phyloP scores from a whole-genome alignment of 2,797 vertebrate genomes.

The Babyrousa celebensis region DNA sequence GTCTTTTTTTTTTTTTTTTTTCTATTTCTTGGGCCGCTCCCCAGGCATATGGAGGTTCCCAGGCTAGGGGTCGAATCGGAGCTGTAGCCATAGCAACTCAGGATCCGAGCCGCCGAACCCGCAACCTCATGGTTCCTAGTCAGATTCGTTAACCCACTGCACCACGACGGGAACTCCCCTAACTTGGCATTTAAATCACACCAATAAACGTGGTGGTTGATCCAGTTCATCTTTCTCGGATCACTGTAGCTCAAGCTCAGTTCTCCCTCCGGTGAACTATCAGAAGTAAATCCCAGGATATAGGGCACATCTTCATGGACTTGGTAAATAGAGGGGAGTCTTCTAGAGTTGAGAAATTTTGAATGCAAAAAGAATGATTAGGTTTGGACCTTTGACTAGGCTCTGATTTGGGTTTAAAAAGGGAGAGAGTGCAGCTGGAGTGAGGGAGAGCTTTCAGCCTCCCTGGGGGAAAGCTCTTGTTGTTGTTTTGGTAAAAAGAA shows the following conservation, averaged over 20 bases:
- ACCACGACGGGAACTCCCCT: too few species aligned
- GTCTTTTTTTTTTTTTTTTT: too few species aligned
- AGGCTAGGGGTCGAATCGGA: too few species aligned
- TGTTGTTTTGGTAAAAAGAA: neutral
- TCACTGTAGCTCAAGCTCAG: neutral
- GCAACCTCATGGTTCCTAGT: too few species aligned
- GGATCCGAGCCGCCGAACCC: too few species aligned
- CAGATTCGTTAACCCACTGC: too few species aligned
- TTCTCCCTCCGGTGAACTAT: neutral
- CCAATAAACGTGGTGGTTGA: neutral
- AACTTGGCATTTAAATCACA: slow-evolving; percentile 5
- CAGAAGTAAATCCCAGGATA: neutral
- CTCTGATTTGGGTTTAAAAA: slow-evolving; percentile 1
- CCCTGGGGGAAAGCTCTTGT: neutral
- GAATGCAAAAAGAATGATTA: slow-evolving; percentile 2
- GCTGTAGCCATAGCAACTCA: too few species aligned
- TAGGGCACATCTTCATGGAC: neutral
- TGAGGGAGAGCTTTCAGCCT: neutral
- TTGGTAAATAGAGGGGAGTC: neutral
- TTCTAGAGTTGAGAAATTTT: neutral
- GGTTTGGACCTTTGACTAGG: neutral
- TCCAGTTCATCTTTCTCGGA: neutral
- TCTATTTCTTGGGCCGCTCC: too few species aligned
- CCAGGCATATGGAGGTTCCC: too few species aligned
- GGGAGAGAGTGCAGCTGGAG: neutral